Evolutionary conservation across 2,888 invertebrate species (phyloP).

Genomic region (Polyommatus iphigenia): DNA sequence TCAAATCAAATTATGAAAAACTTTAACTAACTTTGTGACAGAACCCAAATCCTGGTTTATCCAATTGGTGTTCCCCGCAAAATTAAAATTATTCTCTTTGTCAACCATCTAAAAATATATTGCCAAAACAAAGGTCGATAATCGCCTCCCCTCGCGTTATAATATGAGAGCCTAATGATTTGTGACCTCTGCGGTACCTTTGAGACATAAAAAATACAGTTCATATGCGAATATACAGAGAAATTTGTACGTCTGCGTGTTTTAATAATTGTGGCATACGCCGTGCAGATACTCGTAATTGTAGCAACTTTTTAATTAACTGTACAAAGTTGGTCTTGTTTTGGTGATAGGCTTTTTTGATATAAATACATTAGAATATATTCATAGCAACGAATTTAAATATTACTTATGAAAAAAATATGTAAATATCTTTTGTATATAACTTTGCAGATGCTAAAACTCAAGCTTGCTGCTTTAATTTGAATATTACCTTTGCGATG

Average conservation of each 20-base stretch:
- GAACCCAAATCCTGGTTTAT: background rate
- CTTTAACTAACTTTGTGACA: no score
- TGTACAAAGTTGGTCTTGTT: background rate
- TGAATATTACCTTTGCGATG: no score
- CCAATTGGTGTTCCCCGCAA: constrained; percentile 4
- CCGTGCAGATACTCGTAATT: background rate
- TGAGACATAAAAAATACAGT: constrained; percentile 10
- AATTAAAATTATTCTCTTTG: constrained; percentile 21
- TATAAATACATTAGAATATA: no score
- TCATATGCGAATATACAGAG: background rate
- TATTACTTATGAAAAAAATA: no score
- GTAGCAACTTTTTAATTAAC: constrained; percentile 11
- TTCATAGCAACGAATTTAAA: no score
- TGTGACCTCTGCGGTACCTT: constrained; percentile 45
- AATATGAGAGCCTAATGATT: constrained; percentile 60
- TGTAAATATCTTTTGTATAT: no score
- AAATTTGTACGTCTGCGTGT: background rate
- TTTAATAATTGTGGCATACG: background rate
- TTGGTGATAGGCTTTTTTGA: background rate
- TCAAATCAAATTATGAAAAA: no score
- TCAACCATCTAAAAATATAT: constrained; percentile 34
- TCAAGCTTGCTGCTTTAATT: no score
- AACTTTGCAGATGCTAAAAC: no score
- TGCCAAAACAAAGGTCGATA: constrained; percentile 38
- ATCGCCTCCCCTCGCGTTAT: constrained; percentile 38